Evolutionary conservation across 1,140 invertebrate species (phyloP).

Genomic region (Pentalonia nigronervosa): DNA sequence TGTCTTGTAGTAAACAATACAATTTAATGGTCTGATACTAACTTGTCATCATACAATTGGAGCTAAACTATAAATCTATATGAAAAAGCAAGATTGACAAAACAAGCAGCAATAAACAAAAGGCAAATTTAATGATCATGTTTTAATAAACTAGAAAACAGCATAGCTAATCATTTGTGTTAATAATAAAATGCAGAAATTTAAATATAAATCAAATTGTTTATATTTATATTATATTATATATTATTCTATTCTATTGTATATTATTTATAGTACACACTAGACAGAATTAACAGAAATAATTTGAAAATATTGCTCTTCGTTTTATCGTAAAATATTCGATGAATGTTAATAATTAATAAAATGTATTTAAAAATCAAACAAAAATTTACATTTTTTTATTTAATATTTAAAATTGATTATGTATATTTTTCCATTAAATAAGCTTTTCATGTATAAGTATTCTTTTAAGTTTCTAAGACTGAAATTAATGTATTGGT

Average conservation of each 20-base stretch:
- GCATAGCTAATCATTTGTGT: background rate
- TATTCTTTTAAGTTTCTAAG: background rate
- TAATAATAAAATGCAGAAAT: conserved; percentile 3
- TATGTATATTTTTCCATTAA: background rate
- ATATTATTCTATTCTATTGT: background rate
- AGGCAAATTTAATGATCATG: background rate
- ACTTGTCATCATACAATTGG: background rate
- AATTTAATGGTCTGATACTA: background rate
- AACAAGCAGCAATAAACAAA: conserved; percentile 10
- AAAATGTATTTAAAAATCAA: background rate
- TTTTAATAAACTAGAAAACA: background rate
- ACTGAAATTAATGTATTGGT: background rate
- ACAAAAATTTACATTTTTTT: background rate
- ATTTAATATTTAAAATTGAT: background rate
- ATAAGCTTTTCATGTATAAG: background rate
- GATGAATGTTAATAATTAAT: background rate
- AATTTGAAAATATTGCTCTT: background rate
- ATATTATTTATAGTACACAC: too few species aligned
- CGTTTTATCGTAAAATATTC: background rate
- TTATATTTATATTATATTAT: background rate
- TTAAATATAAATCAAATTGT: background rate
- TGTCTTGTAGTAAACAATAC: background rate
- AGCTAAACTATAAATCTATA: background rate
- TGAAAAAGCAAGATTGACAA: conserved; percentile 22
- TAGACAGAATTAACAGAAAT: background rate